phyloP scores from a whole-genome alignment of 2,797 vertebrate species.

The Mustela erminea region DNA sequence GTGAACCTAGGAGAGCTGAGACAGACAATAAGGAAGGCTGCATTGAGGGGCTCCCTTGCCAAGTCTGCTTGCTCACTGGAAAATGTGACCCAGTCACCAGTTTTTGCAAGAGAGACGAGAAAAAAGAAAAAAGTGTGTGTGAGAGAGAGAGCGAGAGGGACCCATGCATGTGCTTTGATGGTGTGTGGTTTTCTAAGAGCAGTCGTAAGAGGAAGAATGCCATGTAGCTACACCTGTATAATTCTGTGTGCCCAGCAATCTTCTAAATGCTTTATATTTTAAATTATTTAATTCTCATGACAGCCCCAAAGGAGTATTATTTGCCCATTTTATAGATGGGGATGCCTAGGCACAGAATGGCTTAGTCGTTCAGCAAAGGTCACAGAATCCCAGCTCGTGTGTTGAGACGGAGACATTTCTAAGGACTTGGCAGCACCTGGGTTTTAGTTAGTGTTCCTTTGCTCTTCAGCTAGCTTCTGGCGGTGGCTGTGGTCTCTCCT shows the following conservation, averaged over 20 bases:
- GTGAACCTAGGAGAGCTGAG: conserved; percentile 54
- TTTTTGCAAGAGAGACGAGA: background rate
- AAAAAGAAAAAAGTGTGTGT: background rate
- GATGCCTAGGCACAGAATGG: background rate
- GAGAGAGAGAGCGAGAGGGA: too few relatives aligned
- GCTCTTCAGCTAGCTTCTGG: too few relatives aligned
- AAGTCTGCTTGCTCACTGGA: conserved; percentile 15
- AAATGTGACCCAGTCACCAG: background rate
- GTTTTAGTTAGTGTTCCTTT: background rate
- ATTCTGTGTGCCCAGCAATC: background rate
- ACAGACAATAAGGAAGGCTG: conserved; percentile 48
- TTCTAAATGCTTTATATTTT: background rate
- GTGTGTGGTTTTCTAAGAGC: background rate
- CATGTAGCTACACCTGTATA: background rate
- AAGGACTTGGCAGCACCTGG: background rate
- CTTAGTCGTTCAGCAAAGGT: background rate
- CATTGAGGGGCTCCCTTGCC: background rate
- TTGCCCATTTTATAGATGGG: background rate
- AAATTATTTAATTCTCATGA: background rate
- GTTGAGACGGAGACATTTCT: too few relatives aligned
- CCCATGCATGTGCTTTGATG: background rate
- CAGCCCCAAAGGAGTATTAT: background rate
- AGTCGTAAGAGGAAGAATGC: background rate
- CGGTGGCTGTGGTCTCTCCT: background rate
- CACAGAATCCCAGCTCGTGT: background rate